phyloP scores from a whole-genome alignment of 2,113 vertebrate genomes.

The Fulmarus glacialis region DNA sequence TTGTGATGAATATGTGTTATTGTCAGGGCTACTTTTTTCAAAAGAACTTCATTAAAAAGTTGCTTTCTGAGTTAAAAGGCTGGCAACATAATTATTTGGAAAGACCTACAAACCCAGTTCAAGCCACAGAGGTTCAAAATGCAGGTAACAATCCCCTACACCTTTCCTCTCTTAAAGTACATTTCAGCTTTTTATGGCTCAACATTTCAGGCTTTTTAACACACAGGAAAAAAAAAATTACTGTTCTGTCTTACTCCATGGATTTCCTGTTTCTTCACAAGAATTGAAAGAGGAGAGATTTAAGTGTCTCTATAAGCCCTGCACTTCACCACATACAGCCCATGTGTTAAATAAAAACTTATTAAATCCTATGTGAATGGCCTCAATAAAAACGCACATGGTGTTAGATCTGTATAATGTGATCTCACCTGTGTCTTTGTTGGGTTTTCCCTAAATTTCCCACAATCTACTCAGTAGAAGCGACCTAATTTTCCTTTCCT shows the following conservation, averaged over 20 bases:
- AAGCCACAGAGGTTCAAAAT: background rate
- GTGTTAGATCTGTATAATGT: background rate
- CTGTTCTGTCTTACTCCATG: background rate
- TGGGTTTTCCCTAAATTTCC: background rate
- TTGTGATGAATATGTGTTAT: background rate
- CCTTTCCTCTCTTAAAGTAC: background rate
- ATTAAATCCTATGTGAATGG: background rate
- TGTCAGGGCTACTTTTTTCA: background rate
- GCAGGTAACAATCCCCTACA: background rate
- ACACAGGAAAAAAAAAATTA: background rate
- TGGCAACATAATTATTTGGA: background rate
- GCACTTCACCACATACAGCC: background rate
- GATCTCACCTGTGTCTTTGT: background rate
- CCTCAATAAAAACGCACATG: background rate
- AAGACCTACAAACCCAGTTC: background rate
- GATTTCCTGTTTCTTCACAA: background rate
- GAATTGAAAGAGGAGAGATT: background rate
- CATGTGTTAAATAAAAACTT: background rate
- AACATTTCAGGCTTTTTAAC: background rate
- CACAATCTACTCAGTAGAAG: background rate
- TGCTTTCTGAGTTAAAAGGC: background rate
- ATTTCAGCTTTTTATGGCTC: background rate
- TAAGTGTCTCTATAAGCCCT: background rate
- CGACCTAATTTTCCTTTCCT: background rate
- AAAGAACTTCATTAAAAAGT: background rate